These are phyloP conservation scores for Nephrotoma flavescens DNA, from an alignment of 2,888 invertebrate species.

Conservation along the genomic window DNA sequence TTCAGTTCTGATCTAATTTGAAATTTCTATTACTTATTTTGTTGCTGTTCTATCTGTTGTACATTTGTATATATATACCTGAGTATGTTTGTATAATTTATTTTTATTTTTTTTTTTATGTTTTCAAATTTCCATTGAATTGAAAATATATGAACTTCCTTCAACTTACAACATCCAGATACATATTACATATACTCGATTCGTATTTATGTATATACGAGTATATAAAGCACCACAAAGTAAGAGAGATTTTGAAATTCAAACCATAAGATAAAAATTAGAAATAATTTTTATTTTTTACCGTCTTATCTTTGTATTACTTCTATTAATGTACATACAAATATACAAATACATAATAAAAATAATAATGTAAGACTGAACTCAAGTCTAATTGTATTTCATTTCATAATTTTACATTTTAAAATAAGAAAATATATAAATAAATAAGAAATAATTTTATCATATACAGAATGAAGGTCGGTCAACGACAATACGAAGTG, in stretches of 20 bases:
- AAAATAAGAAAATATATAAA: not conserved
- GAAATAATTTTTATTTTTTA: not conserved
- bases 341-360: too few species aligned
- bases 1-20: not conserved
- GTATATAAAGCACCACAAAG: not conserved
- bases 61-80: not conserved
- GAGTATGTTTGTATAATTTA: not conserved
- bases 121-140: not conserved
- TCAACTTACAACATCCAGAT: not conserved
- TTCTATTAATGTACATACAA: not conserved
- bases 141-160: not conserved
- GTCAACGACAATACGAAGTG: not conserved
- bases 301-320: not conserved
- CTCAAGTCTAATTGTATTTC: not conserved
- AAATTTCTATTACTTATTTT: not conserved
- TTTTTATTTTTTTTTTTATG: too few species aligned
- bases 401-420: not conserved
- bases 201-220: not conserved
- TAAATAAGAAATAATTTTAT: not conserved
- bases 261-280: not conserved
- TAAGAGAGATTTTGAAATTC: not conserved
- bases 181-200: not conserved
- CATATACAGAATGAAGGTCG: not conserved
- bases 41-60: not conserved
- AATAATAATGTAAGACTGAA: not conserved